Conservation (phyloP, 1,140 invertebrate species). For the Zaprionus inermis region DNA sequence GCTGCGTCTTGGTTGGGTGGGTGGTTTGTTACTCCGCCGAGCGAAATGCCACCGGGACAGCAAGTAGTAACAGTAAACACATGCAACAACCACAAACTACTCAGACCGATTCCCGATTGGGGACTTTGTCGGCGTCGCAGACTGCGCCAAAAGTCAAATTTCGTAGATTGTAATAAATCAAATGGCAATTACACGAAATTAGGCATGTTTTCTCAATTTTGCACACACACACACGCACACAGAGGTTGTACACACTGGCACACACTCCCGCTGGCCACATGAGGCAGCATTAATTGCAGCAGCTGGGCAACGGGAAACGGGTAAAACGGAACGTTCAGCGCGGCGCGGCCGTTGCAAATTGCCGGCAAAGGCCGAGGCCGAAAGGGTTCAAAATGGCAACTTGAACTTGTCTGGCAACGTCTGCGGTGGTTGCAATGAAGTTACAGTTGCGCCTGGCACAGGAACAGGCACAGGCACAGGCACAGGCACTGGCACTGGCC, state of each 20-base stretch:
- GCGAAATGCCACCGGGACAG: conserved; percentile 51
- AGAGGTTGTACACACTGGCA: neutral
- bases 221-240: conserved; percentile 46
- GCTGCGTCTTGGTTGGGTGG: conserved; percentile 49
- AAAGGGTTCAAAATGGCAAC: conserved; percentile 77
- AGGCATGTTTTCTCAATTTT: conserved; percentile 84
- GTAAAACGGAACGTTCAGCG: neutral
- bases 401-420: conserved; percentile 72
- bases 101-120: conserved; percentile 14
- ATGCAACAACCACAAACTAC: conserved; percentile 25
- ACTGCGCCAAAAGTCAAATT: conserved; percentile 83
- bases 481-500: conserved; percentile 1
- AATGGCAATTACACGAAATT: conserved; percentile 84
- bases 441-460: conserved; percentile 12
- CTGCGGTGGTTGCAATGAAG: conserved; percentile 54
- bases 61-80: conserved; percentile 47
- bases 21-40: conserved; percentile 42
- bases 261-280: conserved; percentile 20
- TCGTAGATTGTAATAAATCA: conserved; percentile 84
- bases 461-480: neutral
- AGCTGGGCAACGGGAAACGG: conserved; percentile 66
- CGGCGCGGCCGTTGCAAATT: conserved; percentile 59
- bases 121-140: conserved; percentile 60
- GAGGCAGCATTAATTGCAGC: conserved; percentile 78
- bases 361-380: conserved; percentile 21